phyloP scores from a whole-genome alignment of 2,797 vertebrate genomes.

The Poecile montanus region DNA sequence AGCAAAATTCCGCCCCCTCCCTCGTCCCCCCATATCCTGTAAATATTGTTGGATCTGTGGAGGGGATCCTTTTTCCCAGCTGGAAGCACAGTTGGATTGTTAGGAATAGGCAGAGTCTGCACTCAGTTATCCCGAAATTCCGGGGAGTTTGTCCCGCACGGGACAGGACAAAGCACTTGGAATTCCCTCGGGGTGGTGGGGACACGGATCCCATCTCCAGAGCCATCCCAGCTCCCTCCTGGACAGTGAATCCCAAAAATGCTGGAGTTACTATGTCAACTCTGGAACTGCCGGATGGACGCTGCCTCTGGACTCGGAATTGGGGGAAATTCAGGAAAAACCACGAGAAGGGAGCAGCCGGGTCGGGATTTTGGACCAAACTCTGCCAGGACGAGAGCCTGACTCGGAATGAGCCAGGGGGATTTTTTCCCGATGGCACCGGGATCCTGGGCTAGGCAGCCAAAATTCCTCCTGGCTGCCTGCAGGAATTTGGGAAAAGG shows the following conservation, averaged over 20 bases:
- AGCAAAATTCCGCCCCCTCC: neutral
- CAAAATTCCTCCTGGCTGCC: neutral
- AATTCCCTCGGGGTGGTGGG: neutral
- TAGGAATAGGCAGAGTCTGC: constrained; percentile 27
- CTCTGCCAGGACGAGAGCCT: neutral
- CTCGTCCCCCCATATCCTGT: rapidly evolving
- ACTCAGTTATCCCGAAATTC: constrained; percentile 43
- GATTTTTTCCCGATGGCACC: neutral
- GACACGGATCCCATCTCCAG: neutral
- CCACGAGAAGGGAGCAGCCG: neutral
- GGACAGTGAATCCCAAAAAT: neutral
- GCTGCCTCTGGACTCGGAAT: neutral
- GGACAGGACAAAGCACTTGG: constrained; percentile 22
- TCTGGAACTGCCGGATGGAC: neutral
- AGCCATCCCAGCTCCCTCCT: neutral
- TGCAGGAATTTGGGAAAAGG: neutral
- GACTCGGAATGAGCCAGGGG: neutral
- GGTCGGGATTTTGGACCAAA: constrained; percentile 26
- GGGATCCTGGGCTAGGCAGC: neutral
- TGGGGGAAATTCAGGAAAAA: neutral
- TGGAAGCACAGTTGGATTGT: constrained; percentile 63
- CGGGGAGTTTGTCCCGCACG: neutral
- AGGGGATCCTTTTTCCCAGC: constrained; percentile 48
- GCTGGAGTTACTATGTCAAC: constrained; percentile 43
- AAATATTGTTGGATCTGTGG: constrained; percentile 25